Evolutionary conservation across 1,140 invertebrate genomes (phyloP), one percentile per base, ranked within the genome.

Genomic region (Lamellibrachia luymesi): DNA sequence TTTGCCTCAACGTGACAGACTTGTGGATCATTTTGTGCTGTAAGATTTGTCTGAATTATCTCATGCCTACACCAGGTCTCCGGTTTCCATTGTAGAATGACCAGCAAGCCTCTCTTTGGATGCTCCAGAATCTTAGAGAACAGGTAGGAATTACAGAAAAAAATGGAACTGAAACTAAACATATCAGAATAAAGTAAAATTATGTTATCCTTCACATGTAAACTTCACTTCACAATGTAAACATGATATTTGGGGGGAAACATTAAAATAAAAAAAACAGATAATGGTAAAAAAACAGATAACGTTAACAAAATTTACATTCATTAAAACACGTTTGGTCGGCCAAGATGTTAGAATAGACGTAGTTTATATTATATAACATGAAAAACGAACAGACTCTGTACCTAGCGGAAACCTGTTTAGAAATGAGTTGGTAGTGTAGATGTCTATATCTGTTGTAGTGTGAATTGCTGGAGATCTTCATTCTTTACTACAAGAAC

Each of bases 381-480:
- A 38, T 38, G 38, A 38, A 38, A 38, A 38, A 38, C 1, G 38
- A 38, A 38, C 38, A 38, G 38, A 38, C 1, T 38, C 1, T 38
- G 38, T 38, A 38, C 38, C 38, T 38, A 38, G 38, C 1, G 38
- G 38, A 38, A 38, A 38, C 38, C 38, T 38, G 38, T 38, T 38
- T 38, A 38, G 38, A 38, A 38, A 38, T 38, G 38, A 38, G 38
- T 38, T 38, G 38, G 38, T 1, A 38, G 38, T 38, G 38, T 38
- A 38, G 38, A 38, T 38, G 38, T 38, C 38, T 38, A 1, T 38
- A 17, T 22, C 2, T 8, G 64, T 80, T 80, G 51, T 92, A 96
- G 95, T 94, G 95, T 94, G 96, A 96, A 94, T 80, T 96, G 38
- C 92, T 96, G 50, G 95, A 96, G 93, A 91, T 96, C 52, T 91